Evolutionary conservation across 2,797 vertebrate genomes (phyloP).

Genomic region (Taeniopygia guttata): DNA sequence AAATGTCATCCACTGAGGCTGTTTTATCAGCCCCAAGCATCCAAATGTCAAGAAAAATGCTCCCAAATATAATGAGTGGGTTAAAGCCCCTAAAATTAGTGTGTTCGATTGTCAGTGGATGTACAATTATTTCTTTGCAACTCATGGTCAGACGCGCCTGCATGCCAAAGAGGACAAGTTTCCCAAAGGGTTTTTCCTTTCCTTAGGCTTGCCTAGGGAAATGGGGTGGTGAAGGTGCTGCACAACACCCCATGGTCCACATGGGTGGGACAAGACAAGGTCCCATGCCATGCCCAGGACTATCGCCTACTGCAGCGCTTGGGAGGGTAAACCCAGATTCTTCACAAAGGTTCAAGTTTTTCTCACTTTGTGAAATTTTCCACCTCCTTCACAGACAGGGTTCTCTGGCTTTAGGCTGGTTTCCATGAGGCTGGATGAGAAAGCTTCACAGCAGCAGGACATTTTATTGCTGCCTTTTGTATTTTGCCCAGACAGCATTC

Average conservation of each 20-base stretch:
- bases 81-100: neutral
- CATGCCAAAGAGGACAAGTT: neutral
- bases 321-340: neutral
- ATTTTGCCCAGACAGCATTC: conserved; percentile 24
- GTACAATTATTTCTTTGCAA: neutral
- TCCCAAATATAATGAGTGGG: neutral
- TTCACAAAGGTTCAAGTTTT: neutral
- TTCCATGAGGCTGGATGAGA: neutral
- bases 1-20: neutral
- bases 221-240: neutral
- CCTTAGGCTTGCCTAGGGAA: neutral
- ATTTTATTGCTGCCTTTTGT: conserved; percentile 46
- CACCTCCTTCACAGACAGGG: neutral
- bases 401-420: neutral
- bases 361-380: conserved; percentile 6
- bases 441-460: neutral
- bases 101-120: neutral
- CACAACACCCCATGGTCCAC: neutral
- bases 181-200: neutral
- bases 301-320: rapidly evolving
- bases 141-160: neutral
- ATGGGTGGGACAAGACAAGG: rapidly evolving
- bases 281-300: rapidly evolving
- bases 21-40: neutral
- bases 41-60: neutral